phyloP scores from a whole-genome alignment of 1,140 invertebrate species.

The Tetranychus cinnabarinus region DNA sequence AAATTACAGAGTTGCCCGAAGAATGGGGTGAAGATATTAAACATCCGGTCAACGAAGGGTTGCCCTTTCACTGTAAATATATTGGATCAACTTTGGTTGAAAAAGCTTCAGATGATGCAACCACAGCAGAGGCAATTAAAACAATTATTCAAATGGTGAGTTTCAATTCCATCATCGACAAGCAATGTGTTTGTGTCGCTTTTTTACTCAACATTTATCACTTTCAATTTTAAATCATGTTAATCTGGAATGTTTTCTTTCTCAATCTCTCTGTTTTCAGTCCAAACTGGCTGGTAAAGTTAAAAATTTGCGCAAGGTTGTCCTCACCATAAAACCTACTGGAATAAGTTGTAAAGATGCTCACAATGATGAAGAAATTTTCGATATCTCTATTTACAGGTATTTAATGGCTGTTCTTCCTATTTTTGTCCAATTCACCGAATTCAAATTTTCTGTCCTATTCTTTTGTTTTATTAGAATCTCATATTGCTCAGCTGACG shows the following conservation, averaged over 20 bases:
- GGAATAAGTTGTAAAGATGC: constrained; percentile 46
- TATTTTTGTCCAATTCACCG: background rate
- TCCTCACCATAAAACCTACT: constrained; percentile 39
- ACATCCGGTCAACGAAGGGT: constrained; percentile 30
- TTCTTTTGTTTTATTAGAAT: constrained; percentile 34
- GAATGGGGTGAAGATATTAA: constrained; percentile 41
- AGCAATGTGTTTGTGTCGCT: background rate
- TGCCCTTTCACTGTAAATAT: constrained; percentile 44
- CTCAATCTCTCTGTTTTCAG: constrained; percentile 19
- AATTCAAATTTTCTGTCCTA: background rate
- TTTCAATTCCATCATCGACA: background rate
- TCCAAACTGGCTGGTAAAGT: constrained; percentile 39
- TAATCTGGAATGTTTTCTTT: constrained; percentile 13
- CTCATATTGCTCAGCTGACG: constrained; percentile 66
- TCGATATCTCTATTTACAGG: constrained; percentile 62
- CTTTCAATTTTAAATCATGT: background rate
- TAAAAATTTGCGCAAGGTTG: constrained; percentile 32
- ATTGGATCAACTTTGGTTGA: constrained; percentile 42
- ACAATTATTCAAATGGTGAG: constrained; percentile 36
- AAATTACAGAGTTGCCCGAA: constrained; percentile 39
- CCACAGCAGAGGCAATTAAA: constrained; percentile 41
- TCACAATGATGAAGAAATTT: constrained; percentile 37
- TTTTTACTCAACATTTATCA: background rate
- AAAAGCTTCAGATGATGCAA: constrained; percentile 32
- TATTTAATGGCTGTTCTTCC: constrained; percentile 17